A percentile compares a stretch with the other conserved stretches of the same genome.
phyloP scores from a whole-genome alignment of 2,113 vertebrate genomes.

The Callipepla squamata region DNA sequence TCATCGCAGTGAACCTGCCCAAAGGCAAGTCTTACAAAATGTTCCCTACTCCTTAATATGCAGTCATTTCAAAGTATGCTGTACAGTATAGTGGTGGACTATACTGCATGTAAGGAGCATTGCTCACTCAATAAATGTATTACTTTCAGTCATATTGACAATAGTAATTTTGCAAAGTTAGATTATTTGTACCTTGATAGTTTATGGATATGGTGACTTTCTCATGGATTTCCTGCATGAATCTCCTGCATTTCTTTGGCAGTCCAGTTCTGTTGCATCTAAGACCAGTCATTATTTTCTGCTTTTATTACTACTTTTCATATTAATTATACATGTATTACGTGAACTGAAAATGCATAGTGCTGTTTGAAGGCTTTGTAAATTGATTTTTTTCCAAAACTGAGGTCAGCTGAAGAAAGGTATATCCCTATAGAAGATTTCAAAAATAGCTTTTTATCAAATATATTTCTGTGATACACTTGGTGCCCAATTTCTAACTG shows the following conservation, averaged over 20 bases:
- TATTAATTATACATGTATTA: not conserved
- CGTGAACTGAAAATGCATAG: not conserved
- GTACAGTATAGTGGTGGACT: not conserved
- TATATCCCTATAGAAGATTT: not conserved
- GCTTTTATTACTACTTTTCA: not conserved
- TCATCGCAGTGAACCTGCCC: not conserved
- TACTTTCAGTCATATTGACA: not conserved
- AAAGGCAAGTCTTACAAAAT: not conserved
- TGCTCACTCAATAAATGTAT: not conserved
- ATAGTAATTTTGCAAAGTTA: not conserved
- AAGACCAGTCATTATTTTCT: not conserved
- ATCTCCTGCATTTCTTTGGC: not conserved
- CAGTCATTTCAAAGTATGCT: not conserved
- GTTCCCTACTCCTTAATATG: not conserved
- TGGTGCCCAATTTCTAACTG: not conserved
- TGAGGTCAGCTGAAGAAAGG: not conserved
- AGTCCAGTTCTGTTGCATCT: not conserved
- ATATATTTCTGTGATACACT: not conserved
- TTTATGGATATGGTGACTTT: not conserved
- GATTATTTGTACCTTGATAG: not conserved
- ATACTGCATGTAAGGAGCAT: not conserved
- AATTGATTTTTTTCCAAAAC: not conserved
- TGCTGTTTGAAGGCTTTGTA: not conserved
- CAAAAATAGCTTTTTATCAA: not conserved
- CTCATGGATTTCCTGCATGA: not conserved